phyloP scores from a whole-genome alignment of 2,113 vertebrate genomes.

The Oxyura jamaicensis region DNA sequence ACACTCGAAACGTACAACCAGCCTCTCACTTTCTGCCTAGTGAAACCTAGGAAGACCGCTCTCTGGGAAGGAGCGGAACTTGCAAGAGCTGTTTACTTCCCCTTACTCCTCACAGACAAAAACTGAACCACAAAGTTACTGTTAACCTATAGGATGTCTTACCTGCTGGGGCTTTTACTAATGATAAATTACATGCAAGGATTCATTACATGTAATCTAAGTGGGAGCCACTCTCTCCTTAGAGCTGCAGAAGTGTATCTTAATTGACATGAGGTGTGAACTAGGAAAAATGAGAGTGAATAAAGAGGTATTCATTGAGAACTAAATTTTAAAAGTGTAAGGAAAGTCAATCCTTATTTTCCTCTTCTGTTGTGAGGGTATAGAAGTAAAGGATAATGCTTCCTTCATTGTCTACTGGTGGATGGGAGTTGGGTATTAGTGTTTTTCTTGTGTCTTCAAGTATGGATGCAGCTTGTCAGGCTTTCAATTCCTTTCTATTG shows the following conservation, averaged over 20 bases:
- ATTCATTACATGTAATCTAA: not conserved
- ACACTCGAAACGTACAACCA: not conserved
- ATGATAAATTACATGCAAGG: not conserved
- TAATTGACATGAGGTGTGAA: not conserved
- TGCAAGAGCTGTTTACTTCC: not conserved
- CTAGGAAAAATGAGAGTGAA: not conserved
- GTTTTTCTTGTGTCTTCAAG: not conserved
- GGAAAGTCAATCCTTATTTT: not conserved
- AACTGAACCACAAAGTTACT: not conserved
- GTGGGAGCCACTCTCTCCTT: not conserved
- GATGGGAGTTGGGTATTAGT: not conserved
- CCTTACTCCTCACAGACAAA: not conserved
- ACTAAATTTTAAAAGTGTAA: not conserved
- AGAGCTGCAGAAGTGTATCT: not conserved
- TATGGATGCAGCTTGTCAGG: not conserved
- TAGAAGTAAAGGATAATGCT: not conserved
- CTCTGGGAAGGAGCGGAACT: not conserved
- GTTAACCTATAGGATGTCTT: not conserved
- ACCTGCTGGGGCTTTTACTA: not conserved
- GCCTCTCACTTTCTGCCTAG: not conserved
- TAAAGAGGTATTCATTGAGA: not conserved
- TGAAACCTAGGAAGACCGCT: not conserved
- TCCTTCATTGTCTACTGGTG: not conserved
- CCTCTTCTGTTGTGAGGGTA: not conserved
- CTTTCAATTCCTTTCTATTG: not conserved